Percentiles rank a stretch among this genome's conserved stretches.
Conservation (phyloP, 1,140 invertebrate species). For the Saccostrea glomerata region DNA sequence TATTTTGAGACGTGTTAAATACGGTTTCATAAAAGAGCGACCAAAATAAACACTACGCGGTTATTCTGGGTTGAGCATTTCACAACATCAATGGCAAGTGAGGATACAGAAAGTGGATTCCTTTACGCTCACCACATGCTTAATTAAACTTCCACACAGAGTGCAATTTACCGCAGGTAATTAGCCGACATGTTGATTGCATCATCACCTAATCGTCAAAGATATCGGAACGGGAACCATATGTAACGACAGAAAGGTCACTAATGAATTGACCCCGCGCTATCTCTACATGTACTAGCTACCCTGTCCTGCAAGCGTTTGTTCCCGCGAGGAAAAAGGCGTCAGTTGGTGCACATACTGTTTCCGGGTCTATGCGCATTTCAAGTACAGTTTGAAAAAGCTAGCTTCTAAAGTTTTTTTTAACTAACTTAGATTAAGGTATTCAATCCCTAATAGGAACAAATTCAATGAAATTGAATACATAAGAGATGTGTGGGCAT, state of each 20-base stretch:
- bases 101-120: not conserved
- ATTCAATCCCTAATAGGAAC: too few species aligned
- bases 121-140: not conserved
- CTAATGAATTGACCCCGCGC: not conserved
- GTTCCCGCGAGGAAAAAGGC: not conserved
- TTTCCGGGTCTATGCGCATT: not conserved
- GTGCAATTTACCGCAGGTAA: not conserved
- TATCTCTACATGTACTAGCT: not conserved
- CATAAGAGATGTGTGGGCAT: too few species aligned
- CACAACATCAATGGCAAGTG: not conserved
- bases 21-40: not conserved
- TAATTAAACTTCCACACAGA: not conserved
- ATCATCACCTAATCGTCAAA: constrained; percentile 9
- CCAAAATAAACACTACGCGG: not conserved
- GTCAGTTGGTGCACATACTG: not conserved
- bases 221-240: not conserved
- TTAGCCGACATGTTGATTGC: not conserved
- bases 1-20: not conserved
- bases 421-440: too few species aligned
- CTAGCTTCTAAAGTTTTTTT: too few species aligned
- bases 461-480: too few species aligned
- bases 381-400: too few species aligned
- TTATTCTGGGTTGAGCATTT: constrained; percentile 16
- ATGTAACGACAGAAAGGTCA: not conserved
- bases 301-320: not conserved